Evolutionary conservation across 53 echinoderm and acorn worm genomes (phyloP), one percentile per base, ranked within the genome.

Genomic region (Stichopus horrens): DNA sequence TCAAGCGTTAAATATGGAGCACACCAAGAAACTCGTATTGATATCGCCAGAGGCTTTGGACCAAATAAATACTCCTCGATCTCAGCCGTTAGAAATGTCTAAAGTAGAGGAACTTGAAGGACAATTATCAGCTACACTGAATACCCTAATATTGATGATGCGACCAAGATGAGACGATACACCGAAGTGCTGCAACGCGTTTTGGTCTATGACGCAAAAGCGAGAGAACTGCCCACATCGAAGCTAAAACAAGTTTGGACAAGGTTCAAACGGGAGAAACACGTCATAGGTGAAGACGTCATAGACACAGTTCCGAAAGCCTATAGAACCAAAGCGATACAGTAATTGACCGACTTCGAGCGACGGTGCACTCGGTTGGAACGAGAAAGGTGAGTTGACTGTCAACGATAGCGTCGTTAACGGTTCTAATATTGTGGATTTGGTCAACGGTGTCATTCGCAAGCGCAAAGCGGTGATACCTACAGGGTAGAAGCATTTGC

Each of bases 361-460:
- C 2, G 37, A 37, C 37, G 2, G 37, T 37, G 37, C 2, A 37
- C 37, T 37, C 37, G 37, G 37, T 60, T 60, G 7, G 63, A 60
- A 4, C 63, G 63, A 14, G 10, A 6, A 60, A 14, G 7, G 5
- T 4, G 63, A 60, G 4, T 60, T 86, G 54, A 55, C 74, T 55
- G 51, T 74, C 5, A 53, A 74, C 4, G 88, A 80, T 57, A 55
- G 56, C 16, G 68, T 73, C 16, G 18, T 90, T 14, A 74, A 86
- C 83, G 90, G 93, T 11, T 90, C 90, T 5, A 86, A 93, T 19
- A 83, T 93, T 11, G 90, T 93, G 7, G 93, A 93, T 73, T 76
- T 88, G 18, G 71, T 90, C 11, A 93, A 90, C 9, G 86, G 88
- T 57, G 77, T 89, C 9, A 55, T 92, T 63, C 86, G 92, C 18